phyloP scores from a whole-genome alignment of 2,797 vertebrate species.

The Cynodonichthys magdalenae region DNA sequence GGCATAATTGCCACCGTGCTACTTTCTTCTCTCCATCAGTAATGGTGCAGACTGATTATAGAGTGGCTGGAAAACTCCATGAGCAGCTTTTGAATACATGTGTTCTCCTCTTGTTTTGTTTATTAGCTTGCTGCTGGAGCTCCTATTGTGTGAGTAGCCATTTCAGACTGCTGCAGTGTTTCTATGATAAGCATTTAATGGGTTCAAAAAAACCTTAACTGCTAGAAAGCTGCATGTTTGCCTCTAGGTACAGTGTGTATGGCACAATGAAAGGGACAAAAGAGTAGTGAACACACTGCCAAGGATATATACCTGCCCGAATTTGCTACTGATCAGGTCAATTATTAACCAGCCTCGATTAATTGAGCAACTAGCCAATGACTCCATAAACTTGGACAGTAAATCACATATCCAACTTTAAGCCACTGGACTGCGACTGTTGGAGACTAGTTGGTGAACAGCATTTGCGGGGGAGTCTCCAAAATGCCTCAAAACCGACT shows the following conservation, averaged over 20 bases:
- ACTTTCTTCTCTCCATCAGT: slow-evolving; percentile 15
- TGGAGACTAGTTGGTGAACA: too few species aligned
- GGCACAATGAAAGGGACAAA: not conserved
- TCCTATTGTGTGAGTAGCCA: slow-evolving; percentile 50
- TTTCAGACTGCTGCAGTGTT: slow-evolving; percentile 47
- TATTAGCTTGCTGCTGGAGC: slow-evolving; percentile 49
- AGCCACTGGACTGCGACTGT: too few species aligned
- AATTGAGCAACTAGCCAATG: not conserved
- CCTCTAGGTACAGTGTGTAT: slow-evolving; percentile 35
- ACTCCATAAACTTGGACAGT: too few species aligned
- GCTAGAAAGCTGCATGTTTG: slow-evolving; percentile 34
- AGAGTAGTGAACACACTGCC: not conserved
- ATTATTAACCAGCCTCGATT: not conserved
- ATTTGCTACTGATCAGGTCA: not conserved
- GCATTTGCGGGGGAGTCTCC: too few species aligned
- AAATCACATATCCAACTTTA: too few species aligned
- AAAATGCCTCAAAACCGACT: too few species aligned
- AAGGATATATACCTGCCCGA: too few species aligned
- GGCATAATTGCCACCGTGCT: slow-evolving; percentile 39
- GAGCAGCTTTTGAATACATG: slow-evolving; percentile 11
- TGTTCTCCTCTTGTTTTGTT: slow-evolving; percentile 43
- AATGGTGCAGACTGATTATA: slow-evolving; percentile 38
- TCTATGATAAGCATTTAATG: slow-evolving; percentile 58
- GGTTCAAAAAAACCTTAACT: slow-evolving; percentile 39
- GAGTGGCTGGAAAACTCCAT: slow-evolving; percentile 10